A percentile compares a stretch with the other conserved stretches of the same genome.
Evolutionary conservation across 1,140 invertebrate species (phyloP).

Genomic region (Lethrus apterus): DNA sequence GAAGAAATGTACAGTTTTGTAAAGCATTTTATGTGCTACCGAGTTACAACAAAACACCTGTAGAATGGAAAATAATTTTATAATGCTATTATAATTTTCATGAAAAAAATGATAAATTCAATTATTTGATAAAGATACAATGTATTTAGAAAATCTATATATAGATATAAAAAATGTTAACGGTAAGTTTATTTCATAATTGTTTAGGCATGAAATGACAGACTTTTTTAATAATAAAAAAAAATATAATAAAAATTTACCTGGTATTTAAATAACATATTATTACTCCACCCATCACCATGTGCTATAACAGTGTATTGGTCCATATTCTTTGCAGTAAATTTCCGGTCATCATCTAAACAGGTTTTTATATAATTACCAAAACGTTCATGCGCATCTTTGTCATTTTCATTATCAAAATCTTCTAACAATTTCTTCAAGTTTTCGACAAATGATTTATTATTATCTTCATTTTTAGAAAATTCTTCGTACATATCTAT

Average conservation of each 20-base stretch:
- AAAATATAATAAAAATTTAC: background rate
- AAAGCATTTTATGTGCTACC: no score
- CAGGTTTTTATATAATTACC: background rate
- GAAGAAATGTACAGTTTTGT: no score
- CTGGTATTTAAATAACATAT: background rate
- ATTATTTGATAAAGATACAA: no score
- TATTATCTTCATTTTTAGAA: background rate
- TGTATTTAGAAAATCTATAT: no score
- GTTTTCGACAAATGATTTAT: background rate
- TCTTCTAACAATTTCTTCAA: background rate
- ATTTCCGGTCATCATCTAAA: background rate
- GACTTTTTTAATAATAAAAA: no score
- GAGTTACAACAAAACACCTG: no score
- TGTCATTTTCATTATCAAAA: background rate
- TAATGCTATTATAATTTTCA: no score
- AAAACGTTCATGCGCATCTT: background rate
- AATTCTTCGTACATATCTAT: background rate
- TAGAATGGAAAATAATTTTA: no score
- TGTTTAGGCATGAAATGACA: background rate
- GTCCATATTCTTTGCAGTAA: background rate
- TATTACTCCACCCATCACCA: background rate
- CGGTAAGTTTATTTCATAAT: no score
- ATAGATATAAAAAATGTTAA: no score
- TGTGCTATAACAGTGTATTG: background rate
- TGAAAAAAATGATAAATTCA: no score